These are phyloP conservation scores for Oryctolagus cuniculus DNA, from an alignment of 2,113 vertebrate genomes.

Conservation along the genomic window mOryCun1.1 NC_091443.1:31278501-31279000, in stretches of 20 bases:
- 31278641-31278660: background rate
- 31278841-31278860: background rate
- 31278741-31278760: background rate
- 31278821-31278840: background rate
- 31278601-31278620: slow-evolving; percentile 39
- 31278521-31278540: background rate
- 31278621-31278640: background rate
- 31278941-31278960: background rate
- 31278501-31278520: background rate
- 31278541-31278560: background rate
- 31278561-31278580: background rate
- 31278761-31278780: background rate
- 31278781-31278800: background rate
- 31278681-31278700: background rate
- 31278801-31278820: background rate
- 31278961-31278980: background rate
- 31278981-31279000: too few relatives aligned
- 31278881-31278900: background rate
- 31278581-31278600: background rate
- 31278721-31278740: background rate
- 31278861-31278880: too few relatives aligned
- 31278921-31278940: background rate
- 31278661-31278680: background rate
- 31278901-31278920: background rate
- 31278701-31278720: background rate